Evolutionary conservation across 1,140 invertebrate species (phyloP), one percentile per base, ranked within the genome.

Genomic region (Lethrus apterus): DNA sequence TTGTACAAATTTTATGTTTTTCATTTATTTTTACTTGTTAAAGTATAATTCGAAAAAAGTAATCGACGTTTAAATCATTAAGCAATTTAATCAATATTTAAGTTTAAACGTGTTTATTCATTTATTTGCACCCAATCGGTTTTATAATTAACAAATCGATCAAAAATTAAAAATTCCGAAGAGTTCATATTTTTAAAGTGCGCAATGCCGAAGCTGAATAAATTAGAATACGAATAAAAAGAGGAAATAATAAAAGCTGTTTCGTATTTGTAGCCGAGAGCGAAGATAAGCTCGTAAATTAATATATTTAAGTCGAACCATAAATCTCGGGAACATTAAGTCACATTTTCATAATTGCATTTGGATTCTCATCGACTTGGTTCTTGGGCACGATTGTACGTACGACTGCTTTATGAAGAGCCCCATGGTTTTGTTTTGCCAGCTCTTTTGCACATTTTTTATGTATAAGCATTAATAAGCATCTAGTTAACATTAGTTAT

Each of bases 271-370:
- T 46, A 34, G 54, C 56, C 56, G 20, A 44, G 44, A 51, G 58
- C 56, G 50, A 53, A 54, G 56, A 56, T 56, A 58, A 56, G 45
- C 56, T 58, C 58, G 57, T 60, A 60, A 60, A 60, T 60, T 60
- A 60, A 60, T 60, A 60, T 57, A 60, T 58, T 60, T 60, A 60
- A 60, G 54, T 58, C 54, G 44, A 50, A 51, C 42, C 58, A 55
- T 60, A 60, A 60, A 60, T 60, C 58, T 58, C 52, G 38, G 30
- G 54, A 57, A 52, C 56, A 60, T 60, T 60, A 60, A 60, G 58
- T 60, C 58, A 58, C 56, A 60, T 60, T 60, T 60, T 60, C 58
- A 58, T 60, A 60, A 60, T 60, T 60, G 58, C 58, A 60, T 60
- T 60, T 60, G 50, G 54, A 51, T 47, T 56, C 52, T 56, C 35